Evolutionary conservation across 2,113 vertebrate genomes (phyloP).

Genomic region (Coturnix japonica): DNA sequence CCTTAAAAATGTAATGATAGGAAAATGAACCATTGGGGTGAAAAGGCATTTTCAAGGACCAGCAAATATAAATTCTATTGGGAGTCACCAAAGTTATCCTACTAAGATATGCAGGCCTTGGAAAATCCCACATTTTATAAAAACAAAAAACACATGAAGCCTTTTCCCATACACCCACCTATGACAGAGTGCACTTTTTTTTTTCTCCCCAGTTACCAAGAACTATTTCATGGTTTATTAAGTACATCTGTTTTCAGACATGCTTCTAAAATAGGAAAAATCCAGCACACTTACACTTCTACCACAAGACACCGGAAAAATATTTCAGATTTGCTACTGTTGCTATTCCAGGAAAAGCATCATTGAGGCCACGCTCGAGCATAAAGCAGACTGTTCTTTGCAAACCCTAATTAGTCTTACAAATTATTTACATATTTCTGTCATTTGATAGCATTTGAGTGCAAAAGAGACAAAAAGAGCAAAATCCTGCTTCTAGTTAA

Average conservation of each 20-base stretch:
- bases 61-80: background rate
- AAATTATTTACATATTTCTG: background rate
- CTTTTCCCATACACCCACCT: no score
- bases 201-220: background rate
- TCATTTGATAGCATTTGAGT: background rate
- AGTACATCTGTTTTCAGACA: background rate
- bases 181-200: background rate
- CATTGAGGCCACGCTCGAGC: background rate
- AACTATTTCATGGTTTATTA: background rate
- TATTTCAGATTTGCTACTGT: background rate
- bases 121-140: background rate
- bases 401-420: background rate
- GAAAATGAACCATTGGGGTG: background rate
- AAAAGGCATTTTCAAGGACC: background rate
- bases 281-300: background rate
- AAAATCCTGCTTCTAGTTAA: background rate
- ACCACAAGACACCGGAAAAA: background rate
- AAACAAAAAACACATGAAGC: background rate
- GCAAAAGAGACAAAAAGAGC: background rate
- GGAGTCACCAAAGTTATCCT: background rate
- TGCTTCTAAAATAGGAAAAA: background rate
- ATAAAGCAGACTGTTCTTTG: background rate
- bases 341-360: background rate
- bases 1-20: background rate
- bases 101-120: background rate